These are phyloP conservation scores for Xanthorhoe spadicearia DNA, from an alignment of 2,888 invertebrate species.

Conservation along the genomic window DNA sequence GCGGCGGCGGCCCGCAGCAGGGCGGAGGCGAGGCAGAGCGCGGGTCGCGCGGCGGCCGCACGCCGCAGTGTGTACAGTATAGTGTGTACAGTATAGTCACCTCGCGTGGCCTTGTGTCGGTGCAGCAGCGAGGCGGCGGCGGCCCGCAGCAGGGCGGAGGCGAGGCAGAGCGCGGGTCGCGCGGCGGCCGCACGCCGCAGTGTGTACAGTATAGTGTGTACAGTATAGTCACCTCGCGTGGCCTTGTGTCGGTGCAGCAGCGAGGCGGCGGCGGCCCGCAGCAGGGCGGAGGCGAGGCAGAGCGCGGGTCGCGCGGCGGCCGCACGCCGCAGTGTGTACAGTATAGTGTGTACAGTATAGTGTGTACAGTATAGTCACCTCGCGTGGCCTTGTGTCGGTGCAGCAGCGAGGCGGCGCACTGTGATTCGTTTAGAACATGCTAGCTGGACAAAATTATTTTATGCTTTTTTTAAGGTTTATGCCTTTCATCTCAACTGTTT, in stretches of 20 bases:
- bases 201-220: constrained; percentile 56
- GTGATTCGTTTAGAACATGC: no score
- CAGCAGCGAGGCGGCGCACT: constrained; percentile 92
- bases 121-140: constrained; percentile 93
- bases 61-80: constrained; percentile 84
- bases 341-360: not conserved
- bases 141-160: constrained; percentile 75
- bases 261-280: constrained; percentile 88
- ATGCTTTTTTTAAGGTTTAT: no score
- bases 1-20: constrained; percentile 87
- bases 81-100: not conserved
- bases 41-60: constrained; percentile 86
- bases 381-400: constrained; percentile 89
- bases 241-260: constrained; percentile 92
- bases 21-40: constrained; percentile 76
- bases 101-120: constrained; percentile 87
- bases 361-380: constrained; percentile 8
- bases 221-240: constrained; percentile 42
- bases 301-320: constrained; percentile 84
- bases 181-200: constrained; percentile 89
- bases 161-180: constrained; percentile 74
- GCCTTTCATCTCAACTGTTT: no score
- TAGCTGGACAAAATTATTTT: no score
- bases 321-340: constrained; percentile 86
- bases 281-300: constrained; percentile 75